A percentile compares a stretch with the other conserved stretches of the same genome.
Conservation (phyloP, 2,797 vertebrate species). For the Schizopygopsis malacanthus region DNA sequence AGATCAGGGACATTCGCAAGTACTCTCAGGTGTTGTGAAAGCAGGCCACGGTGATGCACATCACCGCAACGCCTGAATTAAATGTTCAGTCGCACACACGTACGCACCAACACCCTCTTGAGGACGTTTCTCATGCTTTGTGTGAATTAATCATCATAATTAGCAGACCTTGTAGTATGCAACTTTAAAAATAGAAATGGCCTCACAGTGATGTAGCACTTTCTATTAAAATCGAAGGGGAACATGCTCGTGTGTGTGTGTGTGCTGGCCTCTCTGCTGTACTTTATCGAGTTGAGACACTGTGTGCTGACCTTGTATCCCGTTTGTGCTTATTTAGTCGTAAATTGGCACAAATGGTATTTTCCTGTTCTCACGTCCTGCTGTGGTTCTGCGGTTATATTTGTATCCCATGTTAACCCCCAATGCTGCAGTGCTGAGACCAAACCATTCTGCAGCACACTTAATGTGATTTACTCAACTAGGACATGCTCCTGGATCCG, state of each 20-base stretch:
- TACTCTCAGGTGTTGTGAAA: constrained; percentile 49
- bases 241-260: background rate
- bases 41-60: constrained; percentile 27
- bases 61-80: constrained; percentile 30
- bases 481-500: background rate
- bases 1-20: constrained; percentile 40
- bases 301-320: constrained; percentile 36
- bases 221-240: constrained; percentile 41
- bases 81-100: constrained; percentile 10
- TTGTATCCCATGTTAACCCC: constrained; percentile 18
- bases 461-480: background rate
- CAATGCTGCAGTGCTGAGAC: background rate
- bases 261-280: constrained; percentile 24
- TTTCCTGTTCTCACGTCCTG: background rate
- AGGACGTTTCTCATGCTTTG: constrained; percentile 40
- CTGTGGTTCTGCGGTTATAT: constrained; percentile 2
- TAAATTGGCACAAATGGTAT: constrained; percentile 38
- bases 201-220: constrained; percentile 57
- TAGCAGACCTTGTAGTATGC: constrained; percentile 46
- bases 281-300: constrained; percentile 28
- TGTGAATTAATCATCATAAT: constrained; percentile 58
- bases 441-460: background rate
- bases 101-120: constrained; percentile 3
- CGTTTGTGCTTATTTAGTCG: constrained; percentile 45
- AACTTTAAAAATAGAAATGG: constrained; percentile 54